Conservation (phyloP, 2,888 invertebrate species). For the Myopa testacea region DNA sequence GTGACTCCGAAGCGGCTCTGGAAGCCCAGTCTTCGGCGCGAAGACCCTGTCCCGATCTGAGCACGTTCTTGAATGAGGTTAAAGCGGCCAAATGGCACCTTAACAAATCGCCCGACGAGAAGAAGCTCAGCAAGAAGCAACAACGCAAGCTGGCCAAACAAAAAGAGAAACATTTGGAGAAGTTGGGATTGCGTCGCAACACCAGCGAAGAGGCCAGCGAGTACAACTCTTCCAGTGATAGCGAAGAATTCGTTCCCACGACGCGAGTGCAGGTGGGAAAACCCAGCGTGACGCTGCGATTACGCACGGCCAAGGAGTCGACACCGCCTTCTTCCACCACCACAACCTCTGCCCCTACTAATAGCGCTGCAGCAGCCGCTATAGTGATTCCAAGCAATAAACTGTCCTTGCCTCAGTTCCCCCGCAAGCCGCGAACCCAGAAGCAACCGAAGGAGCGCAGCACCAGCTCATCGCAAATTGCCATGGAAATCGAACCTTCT, state of each 20-base stretch:
- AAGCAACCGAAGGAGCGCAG: slow-evolving; percentile 17
- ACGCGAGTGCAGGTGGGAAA: slow-evolving; percentile 64
- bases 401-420: slow-evolving; percentile 11
- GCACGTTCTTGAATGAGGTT: slow-evolving; percentile 63
- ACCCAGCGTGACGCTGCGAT: slow-evolving; percentile 64
- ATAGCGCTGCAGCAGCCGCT: slow-evolving; percentile 5
- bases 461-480: background rate
- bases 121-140: slow-evolving; percentile 67
- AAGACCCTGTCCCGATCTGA: slow-evolving; percentile 61
- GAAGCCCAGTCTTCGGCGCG: slow-evolving; percentile 48
- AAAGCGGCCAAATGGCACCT: slow-evolving; percentile 63
- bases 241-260: slow-evolving; percentile 67
- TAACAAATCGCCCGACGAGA: slow-evolving; percentile 66
- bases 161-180: slow-evolving; percentile 73
- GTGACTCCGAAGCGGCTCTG: slow-evolving; percentile 54
- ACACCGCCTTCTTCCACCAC: slow-evolving; percentile 43
- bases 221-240: slow-evolving; percentile 63
- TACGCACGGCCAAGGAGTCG: slow-evolving; percentile 55
- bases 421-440: slow-evolving; percentile 38
- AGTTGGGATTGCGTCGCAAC: slow-evolving; percentile 68
- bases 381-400: background rate
- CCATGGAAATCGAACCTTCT: slow-evolving; percentile 41
- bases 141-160: slow-evolving; percentile 69
- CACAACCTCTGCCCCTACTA: slow-evolving; percentile 19
- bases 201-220: slow-evolving; percentile 61